Evolutionary conservation across 2,113 vertebrate species (phyloP), one percentile per base, ranked within the genome.

Genomic region (Lagenorhynchus albirostris): DNA sequence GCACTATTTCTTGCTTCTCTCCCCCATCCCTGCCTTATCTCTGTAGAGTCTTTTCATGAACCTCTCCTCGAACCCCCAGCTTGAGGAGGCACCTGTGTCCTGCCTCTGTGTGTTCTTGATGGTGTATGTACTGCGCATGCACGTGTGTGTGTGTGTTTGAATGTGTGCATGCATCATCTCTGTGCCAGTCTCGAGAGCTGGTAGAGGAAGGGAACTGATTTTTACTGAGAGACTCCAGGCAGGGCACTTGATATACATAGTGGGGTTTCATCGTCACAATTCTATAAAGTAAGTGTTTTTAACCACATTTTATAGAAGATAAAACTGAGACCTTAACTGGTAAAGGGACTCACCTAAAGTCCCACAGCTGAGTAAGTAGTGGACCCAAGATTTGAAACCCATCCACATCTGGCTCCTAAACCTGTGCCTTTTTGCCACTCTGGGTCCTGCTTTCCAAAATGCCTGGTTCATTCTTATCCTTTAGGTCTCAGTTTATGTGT

Each of bases 261-360:
- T 29, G 76, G 5, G 29, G 33, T 33, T 85, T 74, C 50, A 70
- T 58, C 26, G 10, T 81, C 26, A 71, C 33, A 36, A 25, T 62
- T 89, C n/a, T 70, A 8, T 63, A 55, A 89, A 87, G 29, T 62
- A 55, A 73, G 4, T 60, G 36, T 44, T 84, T 94, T 82, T 82
- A 86, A 73, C 70, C 20, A 80, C 73, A 60, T 47, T 71, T 79
- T 38, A 71, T 21, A 60, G 33, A 71, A 73, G 26, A 36, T 53
- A 90, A 79, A 89, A 82, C 58, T 12, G 41, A 95, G 58, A 17
- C 23, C 65, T 73, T 36, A 41, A 47, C 3, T 62, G 70, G n/a
- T 15, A 55, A 91, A 91, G 55, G 81, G 14, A n/a, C 74, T 92
- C n/a, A 14, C 21, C 21, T 26, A 33, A 82, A 55, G 29, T 73